Percentiles rank a stretch among this genome's conserved stretches.
These are phyloP conservation scores for Typhlomys cinereus DNA, from an alignment of 2,113 vertebrate genomes.

Conservation along the genomic window DNA sequence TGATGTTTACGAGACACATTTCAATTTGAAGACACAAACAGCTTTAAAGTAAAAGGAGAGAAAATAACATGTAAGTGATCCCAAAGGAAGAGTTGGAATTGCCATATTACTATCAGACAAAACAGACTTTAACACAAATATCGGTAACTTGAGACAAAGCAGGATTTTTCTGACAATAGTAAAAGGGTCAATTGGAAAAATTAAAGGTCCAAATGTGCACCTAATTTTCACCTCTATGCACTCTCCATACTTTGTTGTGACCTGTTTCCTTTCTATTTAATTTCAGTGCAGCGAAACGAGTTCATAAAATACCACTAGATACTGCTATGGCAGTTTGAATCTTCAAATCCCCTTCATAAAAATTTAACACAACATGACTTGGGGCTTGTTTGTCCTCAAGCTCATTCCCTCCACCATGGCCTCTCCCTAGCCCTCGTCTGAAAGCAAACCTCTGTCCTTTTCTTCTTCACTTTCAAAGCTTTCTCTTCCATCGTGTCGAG, in stretches of 20 bases:
- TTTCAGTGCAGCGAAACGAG: slow-evolving; percentile 4
- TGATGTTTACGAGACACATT: neutral
- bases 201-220: neutral
- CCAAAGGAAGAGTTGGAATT: neutral
- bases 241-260: neutral
- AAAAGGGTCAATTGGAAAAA: neutral
- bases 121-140: slow-evolving; percentile 13
- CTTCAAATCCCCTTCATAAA: neutral
- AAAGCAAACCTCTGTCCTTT: slow-evolving; percentile 92
- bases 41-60: neutral
- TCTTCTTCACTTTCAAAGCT: slow-evolving; percentile 97
- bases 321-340: neutral
- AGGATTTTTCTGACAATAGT: neutral
- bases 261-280: neutral
- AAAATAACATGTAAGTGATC: neutral
- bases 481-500: slow-evolving; percentile 90
- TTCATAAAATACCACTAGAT: slow-evolving; percentile 20
- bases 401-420: neutral
- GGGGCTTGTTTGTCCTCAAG: slow-evolving; percentile 18
- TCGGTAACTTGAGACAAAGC: neutral
- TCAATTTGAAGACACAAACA: slow-evolving; percentile 25
- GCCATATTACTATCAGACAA: neutral
- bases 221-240: neutral
- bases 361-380: slow-evolving; percentile 15
- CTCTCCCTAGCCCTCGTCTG: neutral